A percentile compares a stretch with the other conserved stretches of the same genome.
Conservation (phyloP, 2,113 vertebrate species). For the chimpanzee (Pan troglodytes) region NHGRI_mPanTro3-v2.1_pri NC_072409.2:110323501-110324000, state of each 20-base stretch:
- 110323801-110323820: not conserved
- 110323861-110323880: not conserved
- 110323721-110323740: not conserved
- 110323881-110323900: not conserved
- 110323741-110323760: not conserved
- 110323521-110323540: not conserved
- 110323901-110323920: not conserved
- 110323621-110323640: not conserved
- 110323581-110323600: not conserved
- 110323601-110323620: not conserved
- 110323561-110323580: not conserved
- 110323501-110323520: not conserved
- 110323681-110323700: not conserved
- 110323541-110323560: not conserved
- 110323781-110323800: not conserved
- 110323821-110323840: constrained; percentile 22
- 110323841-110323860: not conserved
- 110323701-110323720: not conserved
- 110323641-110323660: not conserved
- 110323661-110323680: not conserved
- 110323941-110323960: too few species aligned
- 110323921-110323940: not conserved
- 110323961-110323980: too few species aligned
- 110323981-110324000: too few species aligned
- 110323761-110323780: not conserved